phyloP scores from a whole-genome alignment of 2,113 vertebrate species.

The Cervus canadensis region DNA sequence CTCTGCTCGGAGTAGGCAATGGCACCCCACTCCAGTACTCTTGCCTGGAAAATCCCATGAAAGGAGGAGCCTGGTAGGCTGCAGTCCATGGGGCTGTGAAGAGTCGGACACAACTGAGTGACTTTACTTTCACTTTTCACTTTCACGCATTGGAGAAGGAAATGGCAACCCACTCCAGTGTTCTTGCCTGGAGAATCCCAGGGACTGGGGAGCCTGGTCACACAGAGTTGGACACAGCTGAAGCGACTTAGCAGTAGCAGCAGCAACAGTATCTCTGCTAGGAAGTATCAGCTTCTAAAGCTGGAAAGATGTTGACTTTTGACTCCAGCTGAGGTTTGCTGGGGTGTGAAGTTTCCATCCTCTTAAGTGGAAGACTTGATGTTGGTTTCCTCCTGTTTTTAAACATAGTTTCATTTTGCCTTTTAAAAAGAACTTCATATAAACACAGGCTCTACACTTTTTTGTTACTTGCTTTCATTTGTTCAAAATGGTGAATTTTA shows the following conservation, averaged over 20 bases:
- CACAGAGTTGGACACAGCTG: too few species aligned
- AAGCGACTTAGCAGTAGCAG: too few species aligned
- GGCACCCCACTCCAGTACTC: too few species aligned
- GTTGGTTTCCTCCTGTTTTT: conserved; percentile 10
- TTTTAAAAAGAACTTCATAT: neutral
- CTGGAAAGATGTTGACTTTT: neutral
- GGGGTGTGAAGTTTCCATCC: neutral
- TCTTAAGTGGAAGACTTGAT: neutral
- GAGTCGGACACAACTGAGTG: too few species aligned
- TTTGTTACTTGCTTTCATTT: neutral
- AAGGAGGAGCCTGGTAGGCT: too few species aligned
- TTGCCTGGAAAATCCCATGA: too few species aligned
- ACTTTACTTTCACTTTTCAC: too few species aligned
- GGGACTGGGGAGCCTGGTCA: too few species aligned
- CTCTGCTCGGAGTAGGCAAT: neutral
- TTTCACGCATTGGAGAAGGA: too few species aligned
- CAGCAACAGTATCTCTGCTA: neutral
- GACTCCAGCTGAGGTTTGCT: neutral
- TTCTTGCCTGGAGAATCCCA: too few species aligned
- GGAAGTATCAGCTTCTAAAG: neutral
- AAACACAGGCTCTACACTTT: neutral
- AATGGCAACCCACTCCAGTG: too few species aligned
- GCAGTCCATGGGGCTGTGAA: too few species aligned
- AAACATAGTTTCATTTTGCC: neutral
- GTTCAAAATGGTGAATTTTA: neutral